phyloP scores from a whole-genome alignment of 2,888 invertebrate genomes.

The Campoplex nolae region DNA sequence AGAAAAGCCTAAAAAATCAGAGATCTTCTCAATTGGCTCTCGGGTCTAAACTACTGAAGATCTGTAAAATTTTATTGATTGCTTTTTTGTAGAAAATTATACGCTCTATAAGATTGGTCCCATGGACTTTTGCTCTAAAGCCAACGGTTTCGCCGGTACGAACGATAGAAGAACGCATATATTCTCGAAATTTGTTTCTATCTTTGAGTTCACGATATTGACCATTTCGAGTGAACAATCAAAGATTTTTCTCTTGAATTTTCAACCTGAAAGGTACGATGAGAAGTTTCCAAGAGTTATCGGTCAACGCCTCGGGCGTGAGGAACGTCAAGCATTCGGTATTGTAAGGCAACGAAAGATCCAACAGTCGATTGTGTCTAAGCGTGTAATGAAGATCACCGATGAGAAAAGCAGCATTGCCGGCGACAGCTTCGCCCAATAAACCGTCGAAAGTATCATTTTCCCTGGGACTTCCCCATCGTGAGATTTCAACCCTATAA shows the following conservation, averaged over 20 bases:
- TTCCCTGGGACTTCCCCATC: conserved; percentile 89
- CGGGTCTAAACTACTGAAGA: neutral
- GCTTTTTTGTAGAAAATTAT: neutral
- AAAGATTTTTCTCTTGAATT: neutral
- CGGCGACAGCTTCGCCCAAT: conserved; percentile 90
- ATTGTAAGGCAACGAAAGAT: conserved; percentile 92
- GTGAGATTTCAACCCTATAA: conserved; percentile 86
- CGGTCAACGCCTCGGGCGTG: conserved; percentile 92
- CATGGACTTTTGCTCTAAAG: neutral
- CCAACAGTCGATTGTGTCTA: conserved; percentile 89
- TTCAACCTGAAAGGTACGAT: conserved; percentile 91
- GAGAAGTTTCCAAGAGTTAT: conserved; percentile 94
- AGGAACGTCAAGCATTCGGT: conserved; percentile 93
- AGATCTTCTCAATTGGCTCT: neutral
- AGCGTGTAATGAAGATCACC: conserved; percentile 92
- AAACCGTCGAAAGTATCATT: conserved; percentile 91
- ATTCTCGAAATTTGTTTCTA: neutral
- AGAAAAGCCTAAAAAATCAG: neutral
- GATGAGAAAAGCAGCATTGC: conserved; percentile 90
- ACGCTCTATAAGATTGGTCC: neutral
- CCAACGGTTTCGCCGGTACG: neutral
- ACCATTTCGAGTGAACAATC: neutral
- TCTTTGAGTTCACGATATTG: neutral
- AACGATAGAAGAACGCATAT: neutral
- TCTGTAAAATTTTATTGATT: neutral